Percentiles rank a stretch among this genome's conserved stretches.
phyloP scores from a whole-genome alignment of 2,888 invertebrate species.

The Venustoraphidia nigricollis region DNA sequence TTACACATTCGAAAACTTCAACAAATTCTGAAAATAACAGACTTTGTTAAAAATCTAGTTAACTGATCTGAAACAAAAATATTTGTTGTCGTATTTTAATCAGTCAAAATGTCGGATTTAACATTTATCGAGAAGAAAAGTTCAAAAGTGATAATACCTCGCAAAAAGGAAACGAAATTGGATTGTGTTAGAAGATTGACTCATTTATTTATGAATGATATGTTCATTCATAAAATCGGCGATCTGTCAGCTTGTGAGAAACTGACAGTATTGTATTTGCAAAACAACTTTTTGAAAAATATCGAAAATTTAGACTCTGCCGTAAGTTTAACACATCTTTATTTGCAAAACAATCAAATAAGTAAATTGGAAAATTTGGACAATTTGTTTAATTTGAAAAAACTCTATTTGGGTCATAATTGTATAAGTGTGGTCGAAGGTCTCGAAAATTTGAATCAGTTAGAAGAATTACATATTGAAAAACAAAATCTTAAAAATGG shows the following conservation, averaged over 20 bases:
- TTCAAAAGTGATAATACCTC: not conserved
- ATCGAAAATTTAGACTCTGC: constrained; percentile 37
- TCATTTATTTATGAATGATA: constrained; percentile 12
- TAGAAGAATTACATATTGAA: constrained; percentile 54
- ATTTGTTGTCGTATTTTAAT: too few species aligned
- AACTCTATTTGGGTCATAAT: constrained; percentile 61
- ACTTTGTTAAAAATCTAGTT: too few species aligned
- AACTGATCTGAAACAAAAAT: too few species aligned
- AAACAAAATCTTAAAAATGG: constrained; percentile 40
- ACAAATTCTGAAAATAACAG: too few species aligned
- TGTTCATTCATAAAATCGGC: constrained; percentile 12
- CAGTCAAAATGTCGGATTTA: not conserved
- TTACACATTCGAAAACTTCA: too few species aligned
- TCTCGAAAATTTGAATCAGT: constrained; percentile 37
- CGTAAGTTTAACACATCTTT: constrained; percentile 44
- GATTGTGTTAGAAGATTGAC: constrained; percentile 9
- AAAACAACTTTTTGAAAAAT: constrained; percentile 42
- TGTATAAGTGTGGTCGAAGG: constrained; percentile 53
- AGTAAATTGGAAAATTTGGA: constrained; percentile 56
- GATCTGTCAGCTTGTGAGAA: constrained; percentile 26
- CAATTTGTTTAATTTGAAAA: constrained; percentile 47
- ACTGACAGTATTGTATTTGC: constrained; percentile 43
- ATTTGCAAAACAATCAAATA: constrained; percentile 70
- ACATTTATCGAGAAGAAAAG: constrained; percentile 3
- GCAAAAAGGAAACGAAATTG: constrained; percentile 1